Evolutionary conservation across 2,888 invertebrate species (phyloP).

Genomic region (Clunio marinus): DNA sequence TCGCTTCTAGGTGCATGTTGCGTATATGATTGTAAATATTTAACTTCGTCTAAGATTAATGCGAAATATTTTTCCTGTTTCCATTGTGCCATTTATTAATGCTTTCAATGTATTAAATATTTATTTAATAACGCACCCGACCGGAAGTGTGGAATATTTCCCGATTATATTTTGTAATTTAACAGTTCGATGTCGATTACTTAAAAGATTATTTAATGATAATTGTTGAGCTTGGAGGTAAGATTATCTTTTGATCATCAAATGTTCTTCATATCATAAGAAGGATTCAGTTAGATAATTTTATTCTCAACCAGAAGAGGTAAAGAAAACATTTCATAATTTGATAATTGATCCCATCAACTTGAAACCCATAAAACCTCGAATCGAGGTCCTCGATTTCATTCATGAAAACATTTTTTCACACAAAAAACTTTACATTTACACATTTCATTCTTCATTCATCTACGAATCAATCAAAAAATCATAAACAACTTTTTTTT

Average conservation of each 20-base stretch:
- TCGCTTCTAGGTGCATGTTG: slow-evolving; percentile 19
- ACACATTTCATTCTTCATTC: slow-evolving; percentile 17
- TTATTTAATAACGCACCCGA: slow-evolving; percentile 13
- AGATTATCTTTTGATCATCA: slow-evolving; percentile 1
- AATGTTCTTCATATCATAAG: not conserved
- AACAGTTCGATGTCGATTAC: not conserved
- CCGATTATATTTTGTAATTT: not conserved
- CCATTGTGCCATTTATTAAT: slow-evolving; percentile 5
- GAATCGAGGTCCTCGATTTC: slow-evolving; percentile 1
- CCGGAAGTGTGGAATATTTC: slow-evolving; percentile 18
- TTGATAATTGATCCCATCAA: slow-evolving; percentile 17
- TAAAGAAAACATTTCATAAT: not conserved
- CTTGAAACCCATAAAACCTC: not conserved
- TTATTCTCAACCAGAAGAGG: slow-evolving; percentile 2
- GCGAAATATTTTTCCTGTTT: not conserved
- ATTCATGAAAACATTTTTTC: not conserved
- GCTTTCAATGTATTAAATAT: not conserved
- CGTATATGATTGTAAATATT: slow-evolving; percentile 32
- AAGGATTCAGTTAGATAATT: not conserved
- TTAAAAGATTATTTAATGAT: not conserved
- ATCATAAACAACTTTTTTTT: slow-evolving; percentile 19
- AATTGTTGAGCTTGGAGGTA: not conserved
- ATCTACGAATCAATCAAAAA: slow-evolving; percentile 33
- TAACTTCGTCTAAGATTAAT: slow-evolving; percentile 3
- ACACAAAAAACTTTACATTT: slow-evolving; percentile 11